These are phyloP conservation scores for Hirudinaria manillensis DNA, from an alignment of 2,888 invertebrate species.

Conservation along the genomic window DNA sequence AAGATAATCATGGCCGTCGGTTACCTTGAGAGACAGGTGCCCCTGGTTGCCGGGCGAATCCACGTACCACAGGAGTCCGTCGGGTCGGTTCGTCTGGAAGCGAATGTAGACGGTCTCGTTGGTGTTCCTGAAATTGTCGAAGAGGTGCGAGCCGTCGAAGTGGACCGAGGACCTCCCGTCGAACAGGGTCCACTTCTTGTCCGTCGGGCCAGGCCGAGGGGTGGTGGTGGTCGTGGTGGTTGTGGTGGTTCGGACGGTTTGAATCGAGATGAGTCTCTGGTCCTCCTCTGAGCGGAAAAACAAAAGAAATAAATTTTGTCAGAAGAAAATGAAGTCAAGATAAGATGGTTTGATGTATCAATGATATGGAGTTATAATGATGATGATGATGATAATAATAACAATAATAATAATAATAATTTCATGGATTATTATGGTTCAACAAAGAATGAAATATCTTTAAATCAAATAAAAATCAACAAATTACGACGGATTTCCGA, in stretches of 20 bases:
- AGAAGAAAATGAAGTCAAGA: conserved; percentile 1
- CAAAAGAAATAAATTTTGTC: neutral
- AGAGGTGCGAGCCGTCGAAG: conserved; percentile 43
- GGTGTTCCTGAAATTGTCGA: conserved; percentile 38
- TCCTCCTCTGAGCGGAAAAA: neutral
- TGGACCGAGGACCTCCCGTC: conserved; percentile 44
- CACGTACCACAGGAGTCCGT: conserved; percentile 50
- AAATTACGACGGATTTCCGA: too few species aligned
- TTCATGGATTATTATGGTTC: too few species aligned
- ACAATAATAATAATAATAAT: too few species aligned
- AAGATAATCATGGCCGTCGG: too few species aligned
- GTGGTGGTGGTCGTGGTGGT: conserved; percentile 28
- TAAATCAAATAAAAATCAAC: too few species aligned
- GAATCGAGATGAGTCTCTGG: neutral
- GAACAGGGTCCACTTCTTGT: conserved; percentile 36
- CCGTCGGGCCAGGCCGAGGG: conserved; percentile 21
- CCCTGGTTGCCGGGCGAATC: conserved; percentile 40
- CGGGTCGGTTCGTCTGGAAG: conserved; percentile 44
- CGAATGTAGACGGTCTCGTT: conserved; percentile 42
- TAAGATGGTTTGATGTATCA: neutral
- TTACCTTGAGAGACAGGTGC: conserved; percentile 47
- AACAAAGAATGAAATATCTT: too few species aligned
- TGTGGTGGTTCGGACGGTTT: conserved; percentile 15
- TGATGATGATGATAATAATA: too few species aligned
- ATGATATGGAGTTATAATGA: too few species aligned